Conservation (phyloP, 2,113 vertebrate genomes). For the Thalassoma bifasciatum region DNA sequence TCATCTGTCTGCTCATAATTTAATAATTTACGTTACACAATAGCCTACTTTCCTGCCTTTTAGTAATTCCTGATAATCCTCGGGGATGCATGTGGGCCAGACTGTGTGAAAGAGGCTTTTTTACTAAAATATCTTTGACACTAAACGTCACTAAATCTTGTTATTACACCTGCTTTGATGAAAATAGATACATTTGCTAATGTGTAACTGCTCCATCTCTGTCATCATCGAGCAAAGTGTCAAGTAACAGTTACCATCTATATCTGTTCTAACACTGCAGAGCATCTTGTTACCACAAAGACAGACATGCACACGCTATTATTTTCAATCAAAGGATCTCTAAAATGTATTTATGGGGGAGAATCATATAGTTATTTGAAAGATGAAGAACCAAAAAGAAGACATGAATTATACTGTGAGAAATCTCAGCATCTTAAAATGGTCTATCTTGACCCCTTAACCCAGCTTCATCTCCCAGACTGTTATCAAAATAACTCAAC, state of each 20-base stretch:
- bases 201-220: slow-evolving; percentile 8
- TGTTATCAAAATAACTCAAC: slow-evolving; percentile 49
- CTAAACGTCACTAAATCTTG: background rate
- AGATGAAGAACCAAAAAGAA: background rate
- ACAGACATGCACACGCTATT: background rate
- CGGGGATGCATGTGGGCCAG: slow-evolving; percentile 13
- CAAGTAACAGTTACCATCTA: slow-evolving; percentile 25
- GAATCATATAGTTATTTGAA: background rate
- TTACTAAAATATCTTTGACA: background rate
- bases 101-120: background rate
- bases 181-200: slow-evolving; percentile 15
- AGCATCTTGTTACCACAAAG: slow-evolving; percentile 13
- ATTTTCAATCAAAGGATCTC: slow-evolving; percentile 3
- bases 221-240: slow-evolving; percentile 4
- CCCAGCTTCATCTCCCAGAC: slow-evolving; percentile 5
- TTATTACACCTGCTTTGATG: slow-evolving; percentile 4
- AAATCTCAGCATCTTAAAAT: slow-evolving; percentile 34
- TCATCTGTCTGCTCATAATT: slow-evolving; percentile 11
- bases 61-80: background rate
- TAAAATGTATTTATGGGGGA: slow-evolving; percentile 9
- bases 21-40: slow-evolving; percentile 9
- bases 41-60: slow-evolving; percentile 17
- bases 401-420: slow-evolving; percentile 12
- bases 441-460: background rate
- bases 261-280: slow-evolving; percentile 17